phyloP scores from a whole-genome alignment of 2,888 invertebrate species.

The Dynastes maya region DNA sequence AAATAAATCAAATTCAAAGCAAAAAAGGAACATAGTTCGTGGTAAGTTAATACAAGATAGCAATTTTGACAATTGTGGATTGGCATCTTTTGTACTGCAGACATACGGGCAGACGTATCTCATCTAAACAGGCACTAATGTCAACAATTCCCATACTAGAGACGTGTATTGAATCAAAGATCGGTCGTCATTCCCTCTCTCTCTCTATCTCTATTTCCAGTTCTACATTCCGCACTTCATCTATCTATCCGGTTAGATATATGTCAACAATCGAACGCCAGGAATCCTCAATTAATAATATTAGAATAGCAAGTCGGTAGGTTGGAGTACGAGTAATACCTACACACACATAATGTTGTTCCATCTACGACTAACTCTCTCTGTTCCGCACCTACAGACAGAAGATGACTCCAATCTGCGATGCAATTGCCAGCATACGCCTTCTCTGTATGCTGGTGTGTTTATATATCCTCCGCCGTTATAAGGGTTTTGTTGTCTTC shows the following conservation, averaged over 20 bases:
- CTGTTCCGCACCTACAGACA: not conserved
- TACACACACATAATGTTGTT: conserved; percentile 1
- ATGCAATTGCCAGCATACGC: not conserved
- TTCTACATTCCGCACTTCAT: not conserved
- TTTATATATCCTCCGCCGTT: not conserved
- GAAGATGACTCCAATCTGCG: not conserved
- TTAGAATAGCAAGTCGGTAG: conserved; percentile 31
- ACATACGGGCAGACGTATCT: conserved; percentile 18
- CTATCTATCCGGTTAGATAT: conserved; percentile 4
- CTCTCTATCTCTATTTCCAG: not conserved
- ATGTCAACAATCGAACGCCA: conserved; percentile 37
- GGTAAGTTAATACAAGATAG: not conserved
- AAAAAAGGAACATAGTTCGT: not conserved
- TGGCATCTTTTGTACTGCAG: conserved; percentile 23
- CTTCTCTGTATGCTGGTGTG: conserved; percentile 9
- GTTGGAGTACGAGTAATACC: conserved; percentile 6
- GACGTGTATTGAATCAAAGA: conserved; percentile 16
- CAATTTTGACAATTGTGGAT: conserved; percentile 4
- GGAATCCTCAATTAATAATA: conserved; percentile 40
- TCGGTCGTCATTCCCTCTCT: not conserved
- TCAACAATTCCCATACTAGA: conserved; percentile 27
- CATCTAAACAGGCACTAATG: conserved; percentile 12
- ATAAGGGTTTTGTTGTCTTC: not conserved
- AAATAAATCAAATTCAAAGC: too few relatives aligned
- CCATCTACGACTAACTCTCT: not conserved